A percentile compares a stretch with the other conserved stretches of the same genome.
Evolutionary conservation across 2,888 invertebrate species (phyloP).

Genomic region (Herminia tarsipennalis): DNA sequence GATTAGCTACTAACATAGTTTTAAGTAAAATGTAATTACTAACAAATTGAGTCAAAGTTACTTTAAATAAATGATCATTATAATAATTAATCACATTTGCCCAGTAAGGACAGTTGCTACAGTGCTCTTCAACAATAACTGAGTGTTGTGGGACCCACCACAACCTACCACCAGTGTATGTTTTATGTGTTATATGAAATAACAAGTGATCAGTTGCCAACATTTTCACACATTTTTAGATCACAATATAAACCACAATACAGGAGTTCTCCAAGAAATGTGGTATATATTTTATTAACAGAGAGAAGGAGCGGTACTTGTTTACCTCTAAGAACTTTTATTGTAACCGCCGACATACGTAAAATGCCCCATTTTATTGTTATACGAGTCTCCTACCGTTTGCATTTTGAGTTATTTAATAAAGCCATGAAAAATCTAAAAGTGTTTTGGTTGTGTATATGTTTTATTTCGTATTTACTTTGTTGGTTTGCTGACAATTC

Average conservation of each 20-base stretch:
- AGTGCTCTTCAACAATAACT: too few relatives aligned
- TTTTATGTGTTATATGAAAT: too few relatives aligned
- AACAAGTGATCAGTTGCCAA: too few relatives aligned
- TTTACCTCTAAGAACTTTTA: slow-evolving; percentile 1
- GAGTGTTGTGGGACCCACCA: too few relatives aligned
- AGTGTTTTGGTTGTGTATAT: slow-evolving; percentile 3
- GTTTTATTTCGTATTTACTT: neutral
- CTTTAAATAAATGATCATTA: too few relatives aligned
- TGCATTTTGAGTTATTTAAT: slow-evolving; percentile 30
- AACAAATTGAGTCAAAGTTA: too few relatives aligned
- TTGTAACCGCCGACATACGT: slow-evolving; percentile 14
- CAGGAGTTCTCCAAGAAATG: slow-evolving; percentile 1
- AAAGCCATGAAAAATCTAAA: slow-evolving; percentile 20
- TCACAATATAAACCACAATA: slow-evolving; percentile 5
- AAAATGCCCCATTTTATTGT: slow-evolving; percentile 13
- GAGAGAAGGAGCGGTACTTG: neutral
- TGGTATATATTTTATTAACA: neutral
- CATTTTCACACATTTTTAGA: too few relatives aligned
- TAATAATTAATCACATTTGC: too few relatives aligned
- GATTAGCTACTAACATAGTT: too few relatives aligned
- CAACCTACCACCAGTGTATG: too few relatives aligned
- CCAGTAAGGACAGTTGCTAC: too few relatives aligned
- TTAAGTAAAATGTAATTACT: too few relatives aligned
- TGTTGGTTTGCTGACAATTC: neutral
- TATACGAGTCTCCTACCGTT: slow-evolving; percentile 1